Evolutionary conservation across 2,113 vertebrate species (phyloP).

Genomic region (Seriola dumerili): DNA sequence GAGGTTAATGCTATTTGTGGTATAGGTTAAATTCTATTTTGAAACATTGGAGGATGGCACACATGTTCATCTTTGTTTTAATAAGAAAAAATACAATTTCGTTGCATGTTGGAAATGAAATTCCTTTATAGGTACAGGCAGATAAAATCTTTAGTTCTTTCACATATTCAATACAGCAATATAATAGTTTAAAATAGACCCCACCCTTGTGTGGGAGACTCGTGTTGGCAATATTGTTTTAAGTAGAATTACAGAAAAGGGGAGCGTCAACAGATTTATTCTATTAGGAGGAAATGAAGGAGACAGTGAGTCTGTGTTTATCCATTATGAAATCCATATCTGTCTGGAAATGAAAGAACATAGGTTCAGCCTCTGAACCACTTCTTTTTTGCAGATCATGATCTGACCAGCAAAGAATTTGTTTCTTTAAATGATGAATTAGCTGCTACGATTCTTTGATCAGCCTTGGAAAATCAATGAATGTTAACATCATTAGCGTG

Average conservation of each 20-base stretch:
- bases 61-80: not conserved
- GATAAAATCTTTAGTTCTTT: not conserved
- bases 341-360: conserved; percentile 67
- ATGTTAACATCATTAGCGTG: not conserved
- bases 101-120: not conserved
- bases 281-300: conserved; percentile 67
- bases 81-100: not conserved
- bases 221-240: conserved; percentile 33
- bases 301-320: conserved; percentile 74
- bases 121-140: not conserved
- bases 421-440: conserved; percentile 58
- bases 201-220: conserved; percentile 18
- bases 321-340: conserved; percentile 78
- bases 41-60: not conserved
- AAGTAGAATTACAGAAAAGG: conserved; percentile 63
- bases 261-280: conserved; percentile 69
- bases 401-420: conserved; percentile 41
- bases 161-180: not conserved
- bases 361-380: conserved; percentile 32
- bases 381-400: not conserved
- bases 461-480: conserved; percentile 30
- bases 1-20: not conserved
- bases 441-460: conserved; percentile 43
- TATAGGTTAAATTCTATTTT: not conserved
- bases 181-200: not conserved